Conservation (phyloP, 2,888 invertebrate species). For the Stenurella melanura region DNA sequence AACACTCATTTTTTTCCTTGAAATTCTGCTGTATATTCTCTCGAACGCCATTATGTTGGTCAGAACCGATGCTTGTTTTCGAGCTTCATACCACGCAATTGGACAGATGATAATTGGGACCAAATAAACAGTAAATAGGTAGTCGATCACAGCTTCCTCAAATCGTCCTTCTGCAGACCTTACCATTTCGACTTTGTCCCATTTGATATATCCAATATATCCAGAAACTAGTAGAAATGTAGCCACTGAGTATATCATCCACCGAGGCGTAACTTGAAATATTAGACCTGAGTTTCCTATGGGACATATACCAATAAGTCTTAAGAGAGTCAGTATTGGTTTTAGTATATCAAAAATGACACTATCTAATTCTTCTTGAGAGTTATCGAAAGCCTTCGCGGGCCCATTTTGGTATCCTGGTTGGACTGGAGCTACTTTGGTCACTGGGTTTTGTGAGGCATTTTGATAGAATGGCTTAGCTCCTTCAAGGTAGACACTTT, state of each 20-base stretch:
- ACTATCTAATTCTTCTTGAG: slow-evolving; percentile 44
- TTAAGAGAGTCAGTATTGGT: slow-evolving; percentile 73
- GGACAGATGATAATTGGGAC: slow-evolving; percentile 80
- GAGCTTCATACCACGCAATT: slow-evolving; percentile 79
- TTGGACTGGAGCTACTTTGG: slow-evolving; percentile 64
- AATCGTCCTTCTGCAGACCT: slow-evolving; percentile 80
- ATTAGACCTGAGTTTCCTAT: slow-evolving; percentile 75
- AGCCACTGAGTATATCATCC: slow-evolving; percentile 77
- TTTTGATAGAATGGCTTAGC: slow-evolving; percentile 59
- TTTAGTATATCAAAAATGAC: slow-evolving; percentile 68
- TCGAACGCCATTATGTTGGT: slow-evolving; percentile 83
- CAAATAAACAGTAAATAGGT: slow-evolving; percentile 83
- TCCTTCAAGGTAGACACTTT: slow-evolving; percentile 67
- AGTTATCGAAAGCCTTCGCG: slow-evolving; percentile 49
- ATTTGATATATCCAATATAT: slow-evolving; percentile 78
- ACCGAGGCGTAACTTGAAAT: slow-evolving; percentile 73
- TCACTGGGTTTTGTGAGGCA: slow-evolving; percentile 53
- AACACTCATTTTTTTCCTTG: slow-evolving; percentile 76
- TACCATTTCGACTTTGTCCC: slow-evolving; percentile 79
- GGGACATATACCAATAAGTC: slow-evolving; percentile 79
- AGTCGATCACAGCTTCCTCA: slow-evolving; percentile 85
- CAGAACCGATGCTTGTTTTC: slow-evolving; percentile 78
- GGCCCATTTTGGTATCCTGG: slow-evolving; percentile 48
- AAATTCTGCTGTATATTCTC: slow-evolving; percentile 78
- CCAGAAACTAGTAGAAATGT: slow-evolving; percentile 71